Evolutionary conservation across 2,797 vertebrate genomes (phyloP), one percentile per base, ranked within the genome.

Genomic region (Lates japonicus): DNA sequence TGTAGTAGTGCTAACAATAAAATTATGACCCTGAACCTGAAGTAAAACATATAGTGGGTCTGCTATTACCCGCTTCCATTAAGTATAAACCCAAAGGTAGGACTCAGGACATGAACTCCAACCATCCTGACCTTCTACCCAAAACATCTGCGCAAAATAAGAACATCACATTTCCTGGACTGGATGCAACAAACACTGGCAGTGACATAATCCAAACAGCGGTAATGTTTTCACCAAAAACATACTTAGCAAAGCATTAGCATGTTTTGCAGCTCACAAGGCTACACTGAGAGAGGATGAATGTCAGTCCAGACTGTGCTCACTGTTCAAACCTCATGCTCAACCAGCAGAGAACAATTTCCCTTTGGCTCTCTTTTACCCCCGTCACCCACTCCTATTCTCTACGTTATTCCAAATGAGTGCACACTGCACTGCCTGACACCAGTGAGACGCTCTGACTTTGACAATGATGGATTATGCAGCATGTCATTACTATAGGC

Each of bases 391-490:
- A 4, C 33, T 76, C 14, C 44, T 51, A 16, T 35, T 55, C 37
- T 60, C 42, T 7, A 37, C 37, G 19, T 74, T 74, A 60, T 80
- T 82, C 76, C 64, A 75, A 82, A 74, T 61, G 80, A 78, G 54
- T 61, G 76, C 61, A 81, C 81, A 58, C 62, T 51, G 59, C 2
- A 5, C 71, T 66, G 63, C 41, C 58, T 64, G 51, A 74, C 33
- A 62, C 60, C 12, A 61, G 48, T 46, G 65, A 71, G 41, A 55
- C 10, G 31, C 31, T 48, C 37, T 33, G 59, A 64, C 68, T 57
- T 55, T 80, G 74, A 77, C 64, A 6, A 66, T 70, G 72, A 87
- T 74, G 44, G 72, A 87, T 83, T 74, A 78, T 49, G 58, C 70
- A 73, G 39, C 31, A 33, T 67, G 61, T 64, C 25, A 31, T 71